Evolutionary conservation across 1,140 invertebrate genomes (phyloP).

Genomic region (Bombus soroeensis): DNA sequence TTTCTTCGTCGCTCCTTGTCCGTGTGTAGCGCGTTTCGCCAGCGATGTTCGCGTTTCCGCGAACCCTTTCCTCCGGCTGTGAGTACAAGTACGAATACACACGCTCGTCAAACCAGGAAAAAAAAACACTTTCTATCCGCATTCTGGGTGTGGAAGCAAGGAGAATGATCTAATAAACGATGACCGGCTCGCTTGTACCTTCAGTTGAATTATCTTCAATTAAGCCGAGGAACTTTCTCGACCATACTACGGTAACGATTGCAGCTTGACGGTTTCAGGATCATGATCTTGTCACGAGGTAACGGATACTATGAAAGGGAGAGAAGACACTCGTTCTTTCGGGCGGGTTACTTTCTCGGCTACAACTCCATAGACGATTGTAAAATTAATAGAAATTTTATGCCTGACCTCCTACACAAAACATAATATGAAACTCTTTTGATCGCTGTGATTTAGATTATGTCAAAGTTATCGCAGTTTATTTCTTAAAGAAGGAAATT

Average conservation of each 20-base stretch:
- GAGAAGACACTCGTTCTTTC: not conserved
- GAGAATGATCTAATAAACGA: conserved; percentile 48
- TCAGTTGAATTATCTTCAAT: conserved; percentile 51
- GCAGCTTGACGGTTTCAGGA: not conserved
- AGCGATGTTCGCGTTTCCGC: conserved; percentile 40
- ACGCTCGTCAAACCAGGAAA: conserved; percentile 1
- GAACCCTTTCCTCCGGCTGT: conserved; percentile 49
- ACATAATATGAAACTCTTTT: too few relatives aligned
- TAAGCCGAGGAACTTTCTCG: conserved; percentile 57
- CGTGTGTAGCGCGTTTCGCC: not conserved
- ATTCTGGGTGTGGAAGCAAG: conserved; percentile 38
- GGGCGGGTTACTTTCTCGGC: not conserved
- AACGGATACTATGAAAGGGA: too few relatives aligned
- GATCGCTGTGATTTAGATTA: not conserved
- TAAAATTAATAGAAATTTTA: not conserved
- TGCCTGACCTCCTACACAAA: not conserved
- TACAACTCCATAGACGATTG: not conserved
- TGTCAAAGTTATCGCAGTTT: not conserved
- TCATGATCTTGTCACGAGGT: not conserved
- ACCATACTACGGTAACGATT: not conserved
- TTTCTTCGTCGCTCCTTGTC: conserved; percentile 41
- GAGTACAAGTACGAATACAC: not conserved
- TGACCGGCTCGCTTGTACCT: conserved; percentile 16
- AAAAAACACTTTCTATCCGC: conserved; percentile 62
- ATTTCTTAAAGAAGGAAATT: not conserved